Base-by-base conservation (phyloP, 2,113 vertebrate genomes). In the Cebus imitator region DNA sequence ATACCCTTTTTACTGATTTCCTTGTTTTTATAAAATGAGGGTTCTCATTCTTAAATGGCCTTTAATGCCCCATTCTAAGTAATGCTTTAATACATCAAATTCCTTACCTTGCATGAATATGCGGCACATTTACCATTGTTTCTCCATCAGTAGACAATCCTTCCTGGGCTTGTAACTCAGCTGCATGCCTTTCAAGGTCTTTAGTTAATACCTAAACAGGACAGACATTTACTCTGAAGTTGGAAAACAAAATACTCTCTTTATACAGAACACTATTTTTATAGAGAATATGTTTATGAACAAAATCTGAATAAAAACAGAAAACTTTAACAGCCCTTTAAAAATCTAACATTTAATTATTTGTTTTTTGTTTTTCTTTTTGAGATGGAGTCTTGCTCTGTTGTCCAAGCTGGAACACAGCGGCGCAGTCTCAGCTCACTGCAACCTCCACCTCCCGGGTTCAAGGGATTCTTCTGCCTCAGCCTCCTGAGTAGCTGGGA, bases 131-230 rank as follows among this genome's bases (percentile, higher is more conserved):
- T 93, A 99, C 99, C 97, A 99, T 98, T 3, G 99, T 98, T 0
- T 99, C 98, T 35, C 99, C 98, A 4, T 98, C 98, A 86, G 96
- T 97, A 0, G 99, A 98, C 57, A 99, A 97, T 32, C 99, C 99
- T 66, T 99, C 99, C 91, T 99, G 99, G 45, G 97, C 99, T 96
- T 99, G 99, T 86, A 99, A 98, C 97, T 99, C 99, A 52, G 99
- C 99, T 76, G 99, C 99, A 50, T 99, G 99, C 79, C 98, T 99
- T 98, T 99, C 99, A 14, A 99, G 99, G 98, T 99, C 99, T 96
- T 98, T 98, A 13, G 99, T 99, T 97, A 99, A 98, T 70, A 99
- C 99, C 99, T 99, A 91, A 35, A 27, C 17, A 96, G 73, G 25
- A 88, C 3, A 97, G 61, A 92, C 70, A 79, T 40, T 83, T 86